These are phyloP conservation scores for Prorops nasuta DNA, from an alignment of 1,140 invertebrate genomes.

Conservation along the genomic window DNA sequence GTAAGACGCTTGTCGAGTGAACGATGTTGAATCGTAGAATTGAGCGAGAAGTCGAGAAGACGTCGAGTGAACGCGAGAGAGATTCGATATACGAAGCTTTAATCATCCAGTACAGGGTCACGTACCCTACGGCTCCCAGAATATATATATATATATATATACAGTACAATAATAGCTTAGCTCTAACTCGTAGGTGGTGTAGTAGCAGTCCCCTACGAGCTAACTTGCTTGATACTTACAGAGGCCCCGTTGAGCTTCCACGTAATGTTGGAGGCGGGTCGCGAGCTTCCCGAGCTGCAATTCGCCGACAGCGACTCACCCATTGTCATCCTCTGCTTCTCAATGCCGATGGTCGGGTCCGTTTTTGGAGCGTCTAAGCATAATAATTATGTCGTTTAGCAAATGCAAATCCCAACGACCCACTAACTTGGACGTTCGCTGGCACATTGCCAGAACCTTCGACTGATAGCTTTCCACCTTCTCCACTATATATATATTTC, in stretches of 20 bases:
- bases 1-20: no score
- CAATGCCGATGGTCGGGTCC: slow-evolving; percentile 43
- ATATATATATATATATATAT: no score
- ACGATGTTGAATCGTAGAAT: no score
- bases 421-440: slow-evolving; percentile 5
- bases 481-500: no score
- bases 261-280: slow-evolving; percentile 74
- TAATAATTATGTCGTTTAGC: slow-evolving; percentile 37
- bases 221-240: no score
- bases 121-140: no score
- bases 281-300: slow-evolving; percentile 72
- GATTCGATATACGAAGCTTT: slow-evolving; percentile 25
- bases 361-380: slow-evolving; percentile 52
- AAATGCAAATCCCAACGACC: slow-evolving; percentile 9
- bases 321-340: slow-evolving; percentile 50
- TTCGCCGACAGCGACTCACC: slow-evolving; percentile 73
- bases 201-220: no score
- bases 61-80: slow-evolving; percentile 1
- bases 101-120: slow-evolving; percentile 44
- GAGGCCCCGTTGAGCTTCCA: slow-evolving; percentile 80
- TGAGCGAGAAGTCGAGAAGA: no score
- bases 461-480: background rate
- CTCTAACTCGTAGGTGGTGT: no score
- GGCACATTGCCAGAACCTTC: background rate
- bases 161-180: no score